These are phyloP conservation scores for Polypterus bichir DNA, from an alignment of 2,113 vertebrate species.

Conservation along the genomic window DNA sequence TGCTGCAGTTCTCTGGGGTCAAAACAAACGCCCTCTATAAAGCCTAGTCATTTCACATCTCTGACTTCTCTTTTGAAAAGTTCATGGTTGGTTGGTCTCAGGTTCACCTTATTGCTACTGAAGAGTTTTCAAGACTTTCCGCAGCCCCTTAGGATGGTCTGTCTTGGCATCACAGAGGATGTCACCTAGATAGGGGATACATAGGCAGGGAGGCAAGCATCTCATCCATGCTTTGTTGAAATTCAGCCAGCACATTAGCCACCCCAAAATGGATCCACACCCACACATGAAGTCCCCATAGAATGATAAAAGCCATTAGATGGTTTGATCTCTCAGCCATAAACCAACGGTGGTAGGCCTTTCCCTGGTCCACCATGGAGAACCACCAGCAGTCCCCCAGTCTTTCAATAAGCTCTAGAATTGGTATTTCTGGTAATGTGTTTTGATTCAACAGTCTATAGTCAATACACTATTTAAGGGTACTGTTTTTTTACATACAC, in stretches of 20 bases:
- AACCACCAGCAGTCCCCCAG: background rate
- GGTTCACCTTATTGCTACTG: background rate
- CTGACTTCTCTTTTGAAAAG: background rate
- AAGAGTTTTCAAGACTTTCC: no score
- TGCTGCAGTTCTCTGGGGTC: background rate
- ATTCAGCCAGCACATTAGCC: background rate
- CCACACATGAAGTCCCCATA: background rate
- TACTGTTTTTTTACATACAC: background rate
- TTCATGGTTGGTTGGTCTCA: background rate
- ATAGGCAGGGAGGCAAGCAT: background rate
- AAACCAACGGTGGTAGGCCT: slow-evolving; percentile 1
- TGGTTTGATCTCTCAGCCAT: background rate
- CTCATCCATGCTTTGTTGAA: background rate
- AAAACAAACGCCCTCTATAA: background rate
- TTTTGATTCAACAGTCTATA: slow-evolving; percentile 3
- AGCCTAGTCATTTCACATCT: background rate
- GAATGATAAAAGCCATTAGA: background rate
- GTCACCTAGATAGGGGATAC: background rate
- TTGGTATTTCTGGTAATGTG: background rate
- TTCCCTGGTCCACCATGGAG: slow-evolving; percentile 7
- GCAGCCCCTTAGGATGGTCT: no score
- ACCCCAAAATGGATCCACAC: background rate
- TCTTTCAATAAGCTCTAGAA: background rate
- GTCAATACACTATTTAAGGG: background rate
- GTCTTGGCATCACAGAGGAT: background rate